A percentile compares a stretch with the other conserved stretches of the same genome.
phyloP scores from a whole-genome alignment of 1,140 invertebrate genomes.

The Megalopta genalis region DNA sequence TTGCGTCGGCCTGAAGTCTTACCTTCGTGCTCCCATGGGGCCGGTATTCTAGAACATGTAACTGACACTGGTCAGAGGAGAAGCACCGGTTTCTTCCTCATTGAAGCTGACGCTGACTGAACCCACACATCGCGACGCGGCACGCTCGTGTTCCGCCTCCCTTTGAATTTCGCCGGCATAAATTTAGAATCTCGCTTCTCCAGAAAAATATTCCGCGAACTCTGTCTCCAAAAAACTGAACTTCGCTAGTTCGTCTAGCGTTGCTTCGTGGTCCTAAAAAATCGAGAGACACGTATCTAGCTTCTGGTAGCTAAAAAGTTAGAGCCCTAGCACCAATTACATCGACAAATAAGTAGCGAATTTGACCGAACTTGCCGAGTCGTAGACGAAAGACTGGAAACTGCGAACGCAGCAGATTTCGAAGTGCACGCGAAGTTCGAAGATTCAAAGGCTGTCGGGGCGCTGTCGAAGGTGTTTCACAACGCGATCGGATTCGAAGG shows the following conservation, averaged over 20 bases:
- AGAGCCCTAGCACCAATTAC: no score
- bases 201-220: not conserved
- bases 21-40: conserved; percentile 71
- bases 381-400: no score
- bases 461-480: not conserved
- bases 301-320: no score
- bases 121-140: conserved; percentile 47
- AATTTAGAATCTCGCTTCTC: conserved; percentile 3
- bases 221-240: no score
- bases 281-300: no score
- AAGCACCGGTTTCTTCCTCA: conserved; percentile 68
- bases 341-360: no score
- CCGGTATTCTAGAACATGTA: conserved; percentile 72
- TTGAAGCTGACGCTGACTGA: conserved; percentile 72
- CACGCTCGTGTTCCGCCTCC: conserved; percentile 75
- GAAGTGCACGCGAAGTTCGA: no score
- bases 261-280: no score
- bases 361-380: no score
- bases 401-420: no score
- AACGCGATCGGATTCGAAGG: not conserved
- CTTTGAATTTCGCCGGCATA: conserved; percentile 65
- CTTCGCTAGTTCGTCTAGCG: no score
- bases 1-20: conserved; percentile 64
- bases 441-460: no score
- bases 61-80: conserved; percentile 73